phyloP scores from a whole-genome alignment of 2,797 vertebrate species.

The Cryptoprocta ferox region DNA sequence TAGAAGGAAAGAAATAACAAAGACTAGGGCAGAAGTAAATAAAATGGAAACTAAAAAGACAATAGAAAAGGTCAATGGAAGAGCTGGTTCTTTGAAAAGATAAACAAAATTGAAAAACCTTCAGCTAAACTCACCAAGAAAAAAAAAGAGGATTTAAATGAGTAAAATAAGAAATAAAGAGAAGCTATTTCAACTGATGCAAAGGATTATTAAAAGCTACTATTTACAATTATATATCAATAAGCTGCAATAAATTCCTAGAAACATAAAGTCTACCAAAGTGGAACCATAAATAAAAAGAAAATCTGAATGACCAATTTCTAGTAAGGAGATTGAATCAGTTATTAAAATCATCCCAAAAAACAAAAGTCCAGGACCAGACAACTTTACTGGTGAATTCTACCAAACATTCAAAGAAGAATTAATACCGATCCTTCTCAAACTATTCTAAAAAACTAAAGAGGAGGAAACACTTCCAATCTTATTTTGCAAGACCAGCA shows the following conservation, averaged over 20 bases:
- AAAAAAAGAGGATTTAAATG: neutral
- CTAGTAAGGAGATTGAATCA: neutral
- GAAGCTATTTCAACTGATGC: neutral
- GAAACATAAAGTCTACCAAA: neutral
- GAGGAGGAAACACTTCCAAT: neutral
- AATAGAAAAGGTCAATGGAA: neutral
- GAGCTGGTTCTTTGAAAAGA: neutral
- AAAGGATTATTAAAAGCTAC: neutral
- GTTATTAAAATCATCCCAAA: neutral
- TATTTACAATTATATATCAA: neutral
- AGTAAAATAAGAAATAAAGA: neutral
- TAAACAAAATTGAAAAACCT: neutral
- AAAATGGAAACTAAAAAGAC: neutral
- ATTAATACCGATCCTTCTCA: neutral
- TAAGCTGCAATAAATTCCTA: neutral
- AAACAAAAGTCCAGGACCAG: neutral
- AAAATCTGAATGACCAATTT: neutral
- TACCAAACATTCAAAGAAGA: neutral
- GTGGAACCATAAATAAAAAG: neutral
- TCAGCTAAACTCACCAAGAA: neutral
- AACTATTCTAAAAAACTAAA: neutral
- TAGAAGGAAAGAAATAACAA: neutral
- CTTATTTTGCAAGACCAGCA: neutral
- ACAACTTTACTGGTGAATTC: neutral
- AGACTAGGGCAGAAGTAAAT: neutral